These are phyloP conservation scores for Alces alces DNA, from an alignment of 2,113 vertebrate genomes.

Conservation along the genomic window DNA sequence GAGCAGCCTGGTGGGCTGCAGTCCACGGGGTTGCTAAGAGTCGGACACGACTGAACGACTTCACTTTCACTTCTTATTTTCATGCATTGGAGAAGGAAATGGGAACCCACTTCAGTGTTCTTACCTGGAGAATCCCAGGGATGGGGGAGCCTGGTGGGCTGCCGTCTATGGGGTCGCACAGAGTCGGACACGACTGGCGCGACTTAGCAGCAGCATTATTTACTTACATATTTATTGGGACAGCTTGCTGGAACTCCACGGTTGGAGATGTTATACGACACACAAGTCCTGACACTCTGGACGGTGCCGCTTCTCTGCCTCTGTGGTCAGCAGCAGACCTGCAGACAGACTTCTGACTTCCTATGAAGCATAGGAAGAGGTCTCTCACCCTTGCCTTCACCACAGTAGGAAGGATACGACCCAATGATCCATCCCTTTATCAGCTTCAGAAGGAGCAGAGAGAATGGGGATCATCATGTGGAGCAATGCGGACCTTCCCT, in stretches of 20 bases:
- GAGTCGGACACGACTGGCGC: no score
- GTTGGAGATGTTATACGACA: background rate
- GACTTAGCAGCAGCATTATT: background rate
- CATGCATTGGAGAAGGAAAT: no score
- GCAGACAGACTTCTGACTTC: background rate
- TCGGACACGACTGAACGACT: no score
- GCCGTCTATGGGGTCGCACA: no score
- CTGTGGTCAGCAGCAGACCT: background rate
- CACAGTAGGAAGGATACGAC: accelerated
- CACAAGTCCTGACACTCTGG: background rate
- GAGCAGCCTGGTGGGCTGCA: no score
- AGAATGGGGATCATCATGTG: background rate
- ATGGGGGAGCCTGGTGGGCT: no score
- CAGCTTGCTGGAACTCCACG: background rate
- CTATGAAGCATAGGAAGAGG: background rate
- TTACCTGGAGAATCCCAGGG: no score
- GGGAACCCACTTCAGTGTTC: no score
- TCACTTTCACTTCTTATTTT: no score
- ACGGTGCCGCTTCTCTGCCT: background rate
- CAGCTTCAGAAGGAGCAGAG: no score
- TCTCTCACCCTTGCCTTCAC: background rate
- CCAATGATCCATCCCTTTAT: background rate
- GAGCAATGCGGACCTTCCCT: background rate
- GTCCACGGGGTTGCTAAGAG: no score
- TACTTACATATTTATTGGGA: background rate